Percentiles rank a stretch among this genome's conserved stretches.
Evolutionary conservation across 2,888 invertebrate species (phyloP).

Genomic region (Drosophila kambysellisi): DNA sequence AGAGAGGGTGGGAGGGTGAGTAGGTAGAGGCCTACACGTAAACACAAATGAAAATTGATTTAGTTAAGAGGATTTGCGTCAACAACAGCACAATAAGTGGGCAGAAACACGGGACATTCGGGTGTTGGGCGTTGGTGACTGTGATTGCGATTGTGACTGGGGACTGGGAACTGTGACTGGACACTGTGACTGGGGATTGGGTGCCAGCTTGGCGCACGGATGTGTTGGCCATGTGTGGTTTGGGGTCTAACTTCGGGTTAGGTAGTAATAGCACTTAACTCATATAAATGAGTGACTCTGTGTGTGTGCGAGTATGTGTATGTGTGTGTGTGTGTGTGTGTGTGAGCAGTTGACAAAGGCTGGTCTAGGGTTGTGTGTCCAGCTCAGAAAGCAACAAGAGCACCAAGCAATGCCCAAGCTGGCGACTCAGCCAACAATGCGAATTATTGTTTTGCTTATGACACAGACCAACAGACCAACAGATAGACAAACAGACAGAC

Average conservation of each 20-base stretch:
- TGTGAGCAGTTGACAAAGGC: conserved; percentile 35
- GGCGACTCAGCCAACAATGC: conserved; percentile 57
- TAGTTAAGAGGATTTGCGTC: conserved; percentile 80
- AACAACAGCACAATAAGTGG: conserved; percentile 80
- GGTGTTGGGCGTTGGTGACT: conserved; percentile 16
- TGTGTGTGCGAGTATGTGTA: conserved; percentile 7
- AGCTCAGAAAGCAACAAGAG: conserved; percentile 66
- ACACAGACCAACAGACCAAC: conserved; percentile 59
- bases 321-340: conserved; percentile 12
- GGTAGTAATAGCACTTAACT: conserved; percentile 70
- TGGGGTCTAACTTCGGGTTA: conserved; percentile 29
- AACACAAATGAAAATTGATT: conserved; percentile 79
- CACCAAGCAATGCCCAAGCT: conserved; percentile 19
- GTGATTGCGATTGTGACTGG: conserved; percentile 11
- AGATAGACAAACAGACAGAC: conserved; percentile 30
- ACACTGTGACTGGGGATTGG: conserved; percentile 10
- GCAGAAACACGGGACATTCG: conserved; percentile 58
- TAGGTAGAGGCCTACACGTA: conserved; percentile 34
- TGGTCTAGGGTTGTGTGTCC: conserved; percentile 5
- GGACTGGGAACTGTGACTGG: neutral
- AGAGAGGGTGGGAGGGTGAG: neutral
- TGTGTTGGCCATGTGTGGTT: conserved; percentile 42
- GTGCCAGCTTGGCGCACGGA: neutral
- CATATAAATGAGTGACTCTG: conserved; percentile 71
- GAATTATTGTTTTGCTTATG: conserved; percentile 73